Percentiles rank a stretch among this genome's conserved stretches.
These are phyloP conservation scores for Potorous gilbertii DNA, from an alignment of 2,797 vertebrate genomes.

Conservation along the genomic window DNA sequence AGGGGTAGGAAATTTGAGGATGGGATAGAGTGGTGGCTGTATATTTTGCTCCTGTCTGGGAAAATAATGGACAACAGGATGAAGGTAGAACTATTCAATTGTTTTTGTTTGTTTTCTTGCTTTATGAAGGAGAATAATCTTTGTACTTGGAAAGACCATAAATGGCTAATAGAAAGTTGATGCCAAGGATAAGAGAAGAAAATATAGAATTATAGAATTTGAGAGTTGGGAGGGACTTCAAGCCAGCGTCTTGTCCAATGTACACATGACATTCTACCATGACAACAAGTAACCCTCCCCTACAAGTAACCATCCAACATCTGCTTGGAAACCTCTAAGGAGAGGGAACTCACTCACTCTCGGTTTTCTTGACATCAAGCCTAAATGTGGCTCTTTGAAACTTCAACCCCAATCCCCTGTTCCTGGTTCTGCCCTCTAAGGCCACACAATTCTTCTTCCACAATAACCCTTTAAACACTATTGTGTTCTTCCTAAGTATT, in stretches of 20 bases:
- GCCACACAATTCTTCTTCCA: background rate
- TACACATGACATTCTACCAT: too few species aligned
- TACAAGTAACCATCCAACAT: background rate
- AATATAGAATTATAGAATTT: background rate
- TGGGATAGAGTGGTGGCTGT: background rate
- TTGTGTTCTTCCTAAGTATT: background rate
- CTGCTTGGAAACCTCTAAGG: background rate
- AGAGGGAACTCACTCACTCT: background rate
- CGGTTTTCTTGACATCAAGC: background rate
- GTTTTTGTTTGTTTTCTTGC: too few species aligned
- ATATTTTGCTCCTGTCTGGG: too few species aligned
- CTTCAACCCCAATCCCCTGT: background rate
- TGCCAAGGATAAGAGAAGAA: background rate
- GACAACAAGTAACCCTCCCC: background rate
- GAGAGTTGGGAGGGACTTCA: background rate
- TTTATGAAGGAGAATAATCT: too few species aligned
- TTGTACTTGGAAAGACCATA: too few species aligned
- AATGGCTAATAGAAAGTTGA: too few species aligned
- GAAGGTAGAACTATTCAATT: too few species aligned
- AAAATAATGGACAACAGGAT: too few species aligned
- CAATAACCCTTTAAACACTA: background rate
- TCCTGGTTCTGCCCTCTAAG: background rate
- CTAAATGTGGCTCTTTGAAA: background rate
- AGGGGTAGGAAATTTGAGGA: background rate
- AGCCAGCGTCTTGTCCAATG: too few species aligned